phyloP scores from a whole-genome alignment of 2,113 vertebrate species.

The Glaucomys volans region DNA sequence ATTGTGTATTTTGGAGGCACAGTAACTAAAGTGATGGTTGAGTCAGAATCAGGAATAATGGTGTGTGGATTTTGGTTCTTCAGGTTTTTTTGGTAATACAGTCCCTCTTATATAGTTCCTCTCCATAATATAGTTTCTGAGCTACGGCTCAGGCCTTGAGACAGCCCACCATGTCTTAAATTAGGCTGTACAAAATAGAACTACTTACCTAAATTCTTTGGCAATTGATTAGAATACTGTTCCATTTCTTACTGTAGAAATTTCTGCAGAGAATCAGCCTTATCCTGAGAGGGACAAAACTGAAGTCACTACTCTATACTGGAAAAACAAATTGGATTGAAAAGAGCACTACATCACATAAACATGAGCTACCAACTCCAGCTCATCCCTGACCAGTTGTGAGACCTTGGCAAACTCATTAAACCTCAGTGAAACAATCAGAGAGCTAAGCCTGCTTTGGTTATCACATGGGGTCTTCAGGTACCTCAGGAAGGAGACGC shows the following conservation, averaged over 20 bases:
- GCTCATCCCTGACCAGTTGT: neutral
- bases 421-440: neutral
- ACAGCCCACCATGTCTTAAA: neutral
- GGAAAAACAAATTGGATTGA: neutral
- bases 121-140: neutral
- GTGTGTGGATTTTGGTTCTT: neutral
- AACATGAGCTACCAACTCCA: neutral
- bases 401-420: neutral
- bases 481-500: neutral
- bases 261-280: neutral
- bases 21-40: neutral
- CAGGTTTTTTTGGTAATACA: neutral
- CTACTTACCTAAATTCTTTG: neutral
- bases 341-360: neutral
- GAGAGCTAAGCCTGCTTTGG: no score
- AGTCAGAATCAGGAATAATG: neutral
- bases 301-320: neutral
- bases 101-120: neutral
- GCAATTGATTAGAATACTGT: neutral
- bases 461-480: no score
- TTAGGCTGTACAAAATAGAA: neutral
- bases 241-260: slow-evolving; percentile 4
- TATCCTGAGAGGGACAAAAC: neutral
- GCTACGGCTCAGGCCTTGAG: neutral
- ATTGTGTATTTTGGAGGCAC: neutral